phyloP scores from a whole-genome alignment of 2,888 invertebrate genomes.

The Pogonocherus hispidulus region DNA sequence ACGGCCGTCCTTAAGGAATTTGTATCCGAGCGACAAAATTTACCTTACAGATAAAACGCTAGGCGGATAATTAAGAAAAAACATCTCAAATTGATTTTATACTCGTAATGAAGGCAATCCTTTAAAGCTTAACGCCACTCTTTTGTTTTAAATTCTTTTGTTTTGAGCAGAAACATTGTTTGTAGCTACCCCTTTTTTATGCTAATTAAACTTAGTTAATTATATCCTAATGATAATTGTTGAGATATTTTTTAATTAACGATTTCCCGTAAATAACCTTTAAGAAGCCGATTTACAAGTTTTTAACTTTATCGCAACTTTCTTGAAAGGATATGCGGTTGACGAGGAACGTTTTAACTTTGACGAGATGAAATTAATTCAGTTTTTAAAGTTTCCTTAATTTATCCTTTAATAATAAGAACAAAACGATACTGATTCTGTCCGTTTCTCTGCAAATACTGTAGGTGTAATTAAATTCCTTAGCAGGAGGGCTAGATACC shows the following conservation, averaged over 20 bases:
- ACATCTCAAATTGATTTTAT: slow-evolving; percentile 16
- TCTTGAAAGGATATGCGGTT: slow-evolving; percentile 7
- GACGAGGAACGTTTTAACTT: slow-evolving; percentile 12
- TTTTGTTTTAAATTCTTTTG: slow-evolving; percentile 19
- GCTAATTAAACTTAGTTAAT: slow-evolving; percentile 22
- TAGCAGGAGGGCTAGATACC: neutral
- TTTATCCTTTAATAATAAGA: slow-evolving; percentile 10
- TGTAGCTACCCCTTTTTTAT: slow-evolving; percentile 14
- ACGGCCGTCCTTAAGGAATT: slow-evolving; percentile 1
- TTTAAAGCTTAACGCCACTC: slow-evolving; percentile 15
- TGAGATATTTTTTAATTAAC: slow-evolving; percentile 20
- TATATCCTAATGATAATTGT: slow-evolving; percentile 18
- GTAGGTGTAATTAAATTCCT: slow-evolving; percentile 1
- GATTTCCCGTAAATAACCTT: neutral
- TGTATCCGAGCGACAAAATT: slow-evolving; percentile 15
- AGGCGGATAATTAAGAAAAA: slow-evolving; percentile 20
- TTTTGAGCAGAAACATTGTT: slow-evolving; percentile 3
- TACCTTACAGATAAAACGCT: slow-evolving; percentile 6
- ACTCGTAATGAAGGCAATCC: slow-evolving; percentile 19
- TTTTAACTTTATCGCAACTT: slow-evolving; percentile 10
- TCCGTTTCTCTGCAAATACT: neutral
- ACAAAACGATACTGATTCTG: slow-evolving; percentile 2
- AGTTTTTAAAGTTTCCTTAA: slow-evolving; percentile 15
- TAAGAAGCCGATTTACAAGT: slow-evolving; percentile 1
- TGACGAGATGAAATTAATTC: slow-evolving; percentile 17